Evolutionary conservation across 2,888 invertebrate genomes (phyloP).

Genomic region (Xestia rhomboidea): DNA sequence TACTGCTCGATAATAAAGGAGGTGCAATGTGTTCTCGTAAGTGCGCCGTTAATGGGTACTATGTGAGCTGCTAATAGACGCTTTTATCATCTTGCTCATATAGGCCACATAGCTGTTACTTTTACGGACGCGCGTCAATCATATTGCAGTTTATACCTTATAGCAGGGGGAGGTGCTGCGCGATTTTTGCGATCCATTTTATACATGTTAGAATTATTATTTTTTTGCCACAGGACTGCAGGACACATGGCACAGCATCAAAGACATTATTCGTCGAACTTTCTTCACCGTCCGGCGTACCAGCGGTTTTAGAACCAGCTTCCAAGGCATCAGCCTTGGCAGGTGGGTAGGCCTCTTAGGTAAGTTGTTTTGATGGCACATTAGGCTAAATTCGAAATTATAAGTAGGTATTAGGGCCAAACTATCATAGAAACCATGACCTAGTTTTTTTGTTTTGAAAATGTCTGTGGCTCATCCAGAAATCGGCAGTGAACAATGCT

Average conservation of each 20-base stretch:
- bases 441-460: not conserved
- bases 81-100: slow-evolving; percentile 23
- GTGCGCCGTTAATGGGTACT: slow-evolving; percentile 57
- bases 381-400: not conserved
- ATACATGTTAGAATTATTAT: not conserved
- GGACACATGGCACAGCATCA: too few relatives aligned
- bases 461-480: not conserved
- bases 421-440: not conserved
- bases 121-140: not conserved
- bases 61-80: slow-evolving; percentile 37
- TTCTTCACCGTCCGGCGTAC: too few relatives aligned
- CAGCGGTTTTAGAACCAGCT: too few relatives aligned
- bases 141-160: too few relatives aligned
- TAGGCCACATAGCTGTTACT: not conserved
- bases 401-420: not conserved
- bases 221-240: not conserved
- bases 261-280: too few relatives aligned
- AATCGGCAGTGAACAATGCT: not conserved
- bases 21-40: slow-evolving; percentile 59
- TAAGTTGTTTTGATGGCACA: not conserved
- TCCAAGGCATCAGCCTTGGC: too few relatives aligned
- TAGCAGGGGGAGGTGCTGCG: not conserved
- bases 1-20: slow-evolving; percentile 53
- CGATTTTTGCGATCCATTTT: not conserved
- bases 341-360: too few relatives aligned